Base-by-base conservation (phyloP, 2,797 vertebrate species). In the Pangasius macronema region DNA sequence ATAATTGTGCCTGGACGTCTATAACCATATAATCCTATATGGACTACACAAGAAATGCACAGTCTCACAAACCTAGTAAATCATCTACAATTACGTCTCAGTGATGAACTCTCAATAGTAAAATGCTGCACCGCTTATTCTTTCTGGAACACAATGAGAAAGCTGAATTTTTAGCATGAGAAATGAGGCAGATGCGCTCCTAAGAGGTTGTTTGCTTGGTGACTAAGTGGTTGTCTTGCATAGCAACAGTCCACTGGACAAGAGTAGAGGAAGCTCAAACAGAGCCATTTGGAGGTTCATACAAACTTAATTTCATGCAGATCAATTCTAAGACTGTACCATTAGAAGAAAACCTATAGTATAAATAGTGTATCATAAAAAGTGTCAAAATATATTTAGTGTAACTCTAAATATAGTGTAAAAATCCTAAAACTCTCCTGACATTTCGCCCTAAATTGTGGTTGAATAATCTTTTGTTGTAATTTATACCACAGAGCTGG, bases 181-280 rank as follows among this genome's bases (percentile, higher is more conserved):
- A 94, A 94, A 94, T 91, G 93, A 94, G 94, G 94, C 95, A 95
- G 94, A 94, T 95, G 94, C 93, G 92, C 93, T 92, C 94, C 90
- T 91, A 93, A 95, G 94, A 93, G 93, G 91, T 93, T 93, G 82
- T 84, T 92, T 92, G 95, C 94, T 93, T 95, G 94, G 95, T 94
- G 94, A 95, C 93, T 93, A 95, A 95, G 94, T 94, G 94, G 92
- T 91, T 94, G 92, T 91, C 91, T 92, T 83, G 89, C 94, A 95
- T 95, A 95, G 95, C 94, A 96, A 95, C 95, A 95, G 94, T 95
- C 94, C 88, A 92, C 91, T 93, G 86, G 86, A 88, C 86, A 89
- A 92, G 92, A 91, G 88, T 88, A 89, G 88, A 85, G 53, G 79
- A 91, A 82, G 87, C 88, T 88, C 89, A 90, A 82, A 89, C 61